Base-by-base conservation (phyloP, 2,113 vertebrate species). In the Spea multiplicata region DNA sequence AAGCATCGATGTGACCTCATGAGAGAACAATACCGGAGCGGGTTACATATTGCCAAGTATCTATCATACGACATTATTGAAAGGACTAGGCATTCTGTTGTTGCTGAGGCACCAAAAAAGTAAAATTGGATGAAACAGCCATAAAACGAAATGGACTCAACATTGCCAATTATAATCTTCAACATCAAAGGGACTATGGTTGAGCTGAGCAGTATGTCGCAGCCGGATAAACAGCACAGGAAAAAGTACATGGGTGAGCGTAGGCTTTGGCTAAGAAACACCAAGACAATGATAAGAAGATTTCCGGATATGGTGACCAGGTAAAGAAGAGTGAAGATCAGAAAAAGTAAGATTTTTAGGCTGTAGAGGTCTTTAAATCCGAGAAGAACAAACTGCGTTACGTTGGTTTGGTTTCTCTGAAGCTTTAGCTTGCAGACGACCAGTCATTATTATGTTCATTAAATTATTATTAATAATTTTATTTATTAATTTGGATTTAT, bases 171-270 rank as follows among this genome's bases (percentile, higher is more conserved):
- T 50, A 78, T 52, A 45, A 64, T 44, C 4, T 44, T 12, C 5
- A 78, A 48, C 68, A 78, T 65, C 17, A 72, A 61, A 8, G 76
- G 76, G 17, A 78, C 76, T 46, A 72, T 66, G 0, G 49, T 44
- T 44, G 49, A 16, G 2, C 47, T 65, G 5, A 78, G 48, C 2
- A 78, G 66, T 14, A 78, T 47, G 50, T 78, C 76, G 55, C 68
- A 78, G 4, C 59, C 30, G 14, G 76, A 78, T 9, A 78, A 57
- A 6, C 72, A 69, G 10, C 76, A 46, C 13, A 78, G 69, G 17
- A 78, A 78, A 49, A 78, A 78, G 8, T 72, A 78, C 76, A 78
- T 78, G 16, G 76, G 76, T 3, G 69, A 66, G 9, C 30, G 44
- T 13, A 78, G 76, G 5, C 46, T 71, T 5, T 65, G 13, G 47